Evolutionary conservation across 30 jellyfish, hydroid and myxozoan genomes (phyloP), one percentile per base, ranked within the genome.

Genomic region (Rhopilema esculentum): DNA sequence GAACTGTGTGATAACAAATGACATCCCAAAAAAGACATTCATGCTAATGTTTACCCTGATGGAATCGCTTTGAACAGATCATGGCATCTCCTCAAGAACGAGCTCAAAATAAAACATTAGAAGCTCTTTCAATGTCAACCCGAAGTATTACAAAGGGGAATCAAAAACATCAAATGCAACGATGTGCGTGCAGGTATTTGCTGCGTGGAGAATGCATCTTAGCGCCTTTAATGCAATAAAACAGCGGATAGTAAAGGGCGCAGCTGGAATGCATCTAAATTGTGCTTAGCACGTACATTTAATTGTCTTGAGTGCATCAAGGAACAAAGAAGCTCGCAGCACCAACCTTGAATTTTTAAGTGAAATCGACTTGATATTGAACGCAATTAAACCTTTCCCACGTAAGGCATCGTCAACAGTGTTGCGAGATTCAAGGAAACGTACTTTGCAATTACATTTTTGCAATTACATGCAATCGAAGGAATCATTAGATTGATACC

Each of bases 131-230:
- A n/a, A n/a, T n/a, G n/a, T n/a, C n/a, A n/a, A n/a, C n/a, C n/a
- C n/a, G n/a, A n/a, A n/a, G n/a, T n/a, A n/a, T n/a, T n/a, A n/a
- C n/a, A n/a, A n/a, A n/a, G n/a, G 6, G 57, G 12, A 40, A 40
- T 40, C 9, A 40, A 2, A 40, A 40, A 40, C 6, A 40, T 40
- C 9, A 2, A 40, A 40, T 40, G 57, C 12, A 40, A 40, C 12
- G 57, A 71, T 71, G 64, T 71, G 64, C 82, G 82, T 71, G 82
- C 82, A 71, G 20, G 65, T 27, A 71, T 71, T 71, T 30, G 82
- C 9, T 27, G 82, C 82, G 29, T 29, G 66, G 17, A 71, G 29
- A 27, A 25, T 71, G 82, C 65, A 18, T 71, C 26, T n/a, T 24
- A 30, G 29, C 18, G 65, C 27, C 65, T 17, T 20, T 71, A 71